These are phyloP conservation scores for Leguminivora glycinivorella DNA, from an alignment of 1,140 invertebrate genomes.

Conservation along the genomic window DNA sequence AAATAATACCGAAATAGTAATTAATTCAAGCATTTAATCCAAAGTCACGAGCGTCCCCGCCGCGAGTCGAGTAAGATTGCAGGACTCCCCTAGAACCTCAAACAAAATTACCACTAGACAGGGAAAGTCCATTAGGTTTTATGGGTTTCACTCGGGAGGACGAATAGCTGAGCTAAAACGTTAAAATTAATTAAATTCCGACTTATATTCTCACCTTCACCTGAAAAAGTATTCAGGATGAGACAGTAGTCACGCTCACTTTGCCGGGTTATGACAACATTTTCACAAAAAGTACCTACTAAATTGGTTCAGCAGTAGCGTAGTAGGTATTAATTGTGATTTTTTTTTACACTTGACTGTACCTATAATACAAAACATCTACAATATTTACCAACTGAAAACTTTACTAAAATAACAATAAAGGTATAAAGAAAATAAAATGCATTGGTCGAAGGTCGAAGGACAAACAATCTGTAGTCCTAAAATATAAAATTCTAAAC, in stretches of 20 bases:
- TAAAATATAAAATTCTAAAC: no score
- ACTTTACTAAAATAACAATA: no score
- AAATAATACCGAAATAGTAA: conserved; percentile 12
- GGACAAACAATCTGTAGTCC: no score
- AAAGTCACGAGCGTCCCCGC: conserved; percentile 12
- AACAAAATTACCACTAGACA: conserved; percentile 71
- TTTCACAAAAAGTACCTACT: no score
- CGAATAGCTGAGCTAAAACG: conserved; percentile 57
- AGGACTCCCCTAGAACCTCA: conserved; percentile 49
- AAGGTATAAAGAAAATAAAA: no score
- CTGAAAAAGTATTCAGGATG: conserved; percentile 43
- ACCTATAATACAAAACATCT: no score
- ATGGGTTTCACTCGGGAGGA: conserved; percentile 61
- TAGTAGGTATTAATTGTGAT: no score
- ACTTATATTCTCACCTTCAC: conserved; percentile 54
- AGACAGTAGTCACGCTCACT: conserved; percentile 23
- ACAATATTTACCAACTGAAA: no score
- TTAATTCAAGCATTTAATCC: neutral
- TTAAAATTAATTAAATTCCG: conserved; percentile 72
- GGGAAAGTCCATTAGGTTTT: conserved; percentile 77
- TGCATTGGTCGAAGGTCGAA: no score
- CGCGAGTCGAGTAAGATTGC: conserved; percentile 53
- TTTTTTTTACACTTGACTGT: no score
- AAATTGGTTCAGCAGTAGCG: no score
- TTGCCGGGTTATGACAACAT: neutral